Evolutionary conservation across 2,797 vertebrate species (phyloP).

Genomic region (Monodelphis domestica): DNA sequence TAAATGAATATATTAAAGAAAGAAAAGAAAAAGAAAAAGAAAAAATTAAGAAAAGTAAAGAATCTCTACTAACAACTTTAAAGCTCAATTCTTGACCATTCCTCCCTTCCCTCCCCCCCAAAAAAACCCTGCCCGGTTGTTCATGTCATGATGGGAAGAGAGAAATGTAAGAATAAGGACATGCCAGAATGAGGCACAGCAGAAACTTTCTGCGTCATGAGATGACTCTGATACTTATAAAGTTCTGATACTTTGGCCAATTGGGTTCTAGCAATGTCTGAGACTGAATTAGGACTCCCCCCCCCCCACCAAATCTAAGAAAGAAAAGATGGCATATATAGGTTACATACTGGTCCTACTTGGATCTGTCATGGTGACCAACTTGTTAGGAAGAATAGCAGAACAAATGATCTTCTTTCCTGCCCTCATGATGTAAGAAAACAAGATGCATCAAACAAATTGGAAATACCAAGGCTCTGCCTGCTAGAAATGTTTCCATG

Average conservation of each 20-base stretch:
- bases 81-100: neutral
- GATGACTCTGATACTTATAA: neutral
- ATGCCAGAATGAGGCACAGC: neutral
- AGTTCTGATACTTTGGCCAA: neutral
- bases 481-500: neutral
- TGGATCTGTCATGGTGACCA: neutral
- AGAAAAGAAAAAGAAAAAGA: no score
- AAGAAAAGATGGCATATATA: neutral
- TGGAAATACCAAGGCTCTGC: neutral
- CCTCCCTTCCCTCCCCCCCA: no score
- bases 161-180: neutral
- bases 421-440: neutral
- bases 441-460: neutral
- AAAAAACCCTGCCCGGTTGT: neutral
- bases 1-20: no score
- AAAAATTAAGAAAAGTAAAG: neutral
- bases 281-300: neutral
- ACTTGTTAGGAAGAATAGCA: neutral
- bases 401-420: no score
- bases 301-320: neutral
- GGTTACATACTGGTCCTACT: neutral
- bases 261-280: neutral
- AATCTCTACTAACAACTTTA: neutral
- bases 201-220: neutral
- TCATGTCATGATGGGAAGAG: neutral